Evolutionary conservation across 2,888 invertebrate genomes (phyloP), one percentile per base, ranked within the genome.

Genomic region (Salticus scenicus): DNA sequence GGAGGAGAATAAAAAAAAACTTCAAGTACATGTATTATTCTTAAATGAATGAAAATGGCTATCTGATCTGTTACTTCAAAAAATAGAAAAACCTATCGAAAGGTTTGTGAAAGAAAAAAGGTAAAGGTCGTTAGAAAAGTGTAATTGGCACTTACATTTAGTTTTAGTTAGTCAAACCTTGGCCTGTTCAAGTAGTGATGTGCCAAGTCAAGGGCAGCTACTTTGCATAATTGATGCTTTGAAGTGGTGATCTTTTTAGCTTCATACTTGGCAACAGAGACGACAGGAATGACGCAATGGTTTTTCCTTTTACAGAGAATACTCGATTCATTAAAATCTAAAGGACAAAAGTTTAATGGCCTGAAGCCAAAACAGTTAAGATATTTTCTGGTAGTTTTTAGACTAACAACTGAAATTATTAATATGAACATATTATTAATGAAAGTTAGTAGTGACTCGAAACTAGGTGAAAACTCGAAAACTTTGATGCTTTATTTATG

Each of bases 131-230:
- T 67, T 66, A 64, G 27, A 69, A 71, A 63, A 72, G 33, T 57
- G 76, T 84, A 84, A 77, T 84, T 84, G 77, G 72, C 69, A 77
- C 73, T 82, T 76, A 64, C 70, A 75, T 82, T 82, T 75, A 64
- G 41, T 71, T 75, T 82, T 70, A 51, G 57, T 30, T 30, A 66
- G 66, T 30, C 12, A 75, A 75, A 71, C 70, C 75, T 82, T 75
- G 75, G 64, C 82, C 75, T 75, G 69, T 41, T 57, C 20, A 28
- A 63, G n/a, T 31, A 33, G 33, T 30, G 74, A 63, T 69, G 41
- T 69, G 33, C 30, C 66, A 67, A 27, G 74, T 81, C 72, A 83
- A 83, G 77, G 83, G 73, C 82, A 72, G 64, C 77, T 84, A 73
- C 66, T 83, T 77, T 84, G 83, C 83, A 73, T 84, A 73, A 73